Evolutionary conservation across 2,797 vertebrate genomes (phyloP), one percentile per base, ranked within the genome.

Genomic region (Lepus oiostolus): DNA sequence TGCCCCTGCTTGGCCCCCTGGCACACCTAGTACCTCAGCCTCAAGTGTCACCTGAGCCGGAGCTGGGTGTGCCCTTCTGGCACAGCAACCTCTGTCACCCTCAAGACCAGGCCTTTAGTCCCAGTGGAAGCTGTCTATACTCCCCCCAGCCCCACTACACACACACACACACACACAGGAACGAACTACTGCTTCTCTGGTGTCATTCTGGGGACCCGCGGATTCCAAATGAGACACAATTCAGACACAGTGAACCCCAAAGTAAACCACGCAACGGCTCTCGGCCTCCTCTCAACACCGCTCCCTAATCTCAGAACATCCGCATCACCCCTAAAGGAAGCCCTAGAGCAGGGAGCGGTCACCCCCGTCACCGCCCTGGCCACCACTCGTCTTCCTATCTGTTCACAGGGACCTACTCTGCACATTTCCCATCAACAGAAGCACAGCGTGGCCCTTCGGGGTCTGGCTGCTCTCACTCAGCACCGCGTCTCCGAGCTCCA

Each of bases 301-400:
- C 54, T 19, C 22, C 32, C 58, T 76, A 79, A 79, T 21, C 63
- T 80, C 76, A 54, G 76, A 85, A 85, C 65, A 72, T 80, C 52
- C 52, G 4, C n/a, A 71, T 54, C 26, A 65, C 17, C 4, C 50
- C 60, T 2, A 30, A 81, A 63, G 68, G 62, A 83, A 47, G 67
- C 26, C 26, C 17, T 3, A 24, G 2, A 50, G 26, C 68, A 30
- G 22, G 42, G 0, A 75, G 62, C 24, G 76, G 54, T 42, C 85
- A 65, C 2, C 24, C 28, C 13, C 1, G 6, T 1, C 7, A 9
- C 62, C 6, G 42, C 75, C 63, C 81, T 24, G n/a, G 70, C 19
- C 72, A 54, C 21, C 26, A 32, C 26, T 0, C 0, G 5, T 54
- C 60, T 65, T 17, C 13, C n/a, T 63, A 17, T 72, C 22, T 58